A percentile compares a stretch with the other conserved stretches of the same genome.
Conservation (phyloP, 2,113 vertebrate species). For the Dipodomys merriami region DNA sequence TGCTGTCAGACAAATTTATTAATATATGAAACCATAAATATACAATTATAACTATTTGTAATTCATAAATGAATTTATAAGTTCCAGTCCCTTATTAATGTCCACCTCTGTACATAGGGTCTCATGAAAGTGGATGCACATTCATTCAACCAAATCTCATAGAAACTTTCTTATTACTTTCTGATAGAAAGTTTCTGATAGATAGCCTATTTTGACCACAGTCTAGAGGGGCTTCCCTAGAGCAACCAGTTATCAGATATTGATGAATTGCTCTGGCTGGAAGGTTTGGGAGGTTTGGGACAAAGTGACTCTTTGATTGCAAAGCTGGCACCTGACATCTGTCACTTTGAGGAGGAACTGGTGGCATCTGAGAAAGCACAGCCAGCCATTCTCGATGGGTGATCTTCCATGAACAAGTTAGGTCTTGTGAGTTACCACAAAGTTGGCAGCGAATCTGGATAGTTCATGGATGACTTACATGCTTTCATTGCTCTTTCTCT, state of each 20-base stretch:
- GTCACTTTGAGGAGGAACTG: slow-evolving; percentile 51
- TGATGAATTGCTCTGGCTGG: slow-evolving; percentile 51
- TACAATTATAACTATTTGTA: no score
- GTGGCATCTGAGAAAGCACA: background rate
- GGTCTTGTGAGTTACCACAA: slow-evolving; percentile 22
- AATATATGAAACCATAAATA: background rate
- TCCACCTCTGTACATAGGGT: background rate
- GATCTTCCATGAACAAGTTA: slow-evolving; percentile 11
- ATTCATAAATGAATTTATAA: background rate
- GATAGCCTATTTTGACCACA: background rate
- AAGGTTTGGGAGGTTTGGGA: slow-evolving; percentile 40
- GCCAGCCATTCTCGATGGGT: background rate
- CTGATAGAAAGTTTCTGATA: background rate
- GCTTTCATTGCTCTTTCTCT: slow-evolving; percentile 5
- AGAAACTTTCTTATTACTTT: slow-evolving; percentile 10
- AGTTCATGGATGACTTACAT: slow-evolving; percentile 38
- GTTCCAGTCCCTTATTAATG: background rate
- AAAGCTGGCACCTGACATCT: slow-evolving; percentile 58
- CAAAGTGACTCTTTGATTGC: slow-evolving; percentile 47
- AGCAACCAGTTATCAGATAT: slow-evolving; percentile 44
- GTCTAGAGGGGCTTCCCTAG: background rate
- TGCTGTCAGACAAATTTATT: background rate
- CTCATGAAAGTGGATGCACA: background rate
- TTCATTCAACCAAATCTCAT: background rate
- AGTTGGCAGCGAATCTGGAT: slow-evolving; percentile 32